Conservation (phyloP, 1,140 invertebrate genomes). For the Microplitis demolitor region DNA sequence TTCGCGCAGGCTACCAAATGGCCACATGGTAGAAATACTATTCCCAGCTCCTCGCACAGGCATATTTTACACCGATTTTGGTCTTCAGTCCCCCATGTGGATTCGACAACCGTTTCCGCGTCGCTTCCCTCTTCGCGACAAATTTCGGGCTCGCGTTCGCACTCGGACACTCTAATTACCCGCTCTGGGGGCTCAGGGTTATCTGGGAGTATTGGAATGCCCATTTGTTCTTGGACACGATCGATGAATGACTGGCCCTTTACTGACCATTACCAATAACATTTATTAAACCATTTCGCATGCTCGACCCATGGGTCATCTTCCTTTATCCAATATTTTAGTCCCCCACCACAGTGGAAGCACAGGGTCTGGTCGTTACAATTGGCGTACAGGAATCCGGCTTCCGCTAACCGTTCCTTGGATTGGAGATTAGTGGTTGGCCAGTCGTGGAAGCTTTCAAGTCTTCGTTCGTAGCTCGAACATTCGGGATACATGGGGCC, state of each 20-base stretch:
- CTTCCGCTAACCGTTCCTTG: constrained; percentile 77
- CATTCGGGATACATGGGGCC: constrained; percentile 65
- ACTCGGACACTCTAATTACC: too few species aligned
- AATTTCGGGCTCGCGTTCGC: too few species aligned
- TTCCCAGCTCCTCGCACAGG: too few species aligned
- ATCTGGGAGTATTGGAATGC: too few species aligned
- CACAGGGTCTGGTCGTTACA: constrained; percentile 83
- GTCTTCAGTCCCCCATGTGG: too few species aligned
- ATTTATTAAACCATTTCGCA: constrained; percentile 81
- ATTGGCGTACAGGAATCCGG: constrained; percentile 89
- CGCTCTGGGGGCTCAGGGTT: too few species aligned
- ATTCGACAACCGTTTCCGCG: too few species aligned
- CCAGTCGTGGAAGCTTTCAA: constrained; percentile 76
- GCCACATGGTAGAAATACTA: too few species aligned
- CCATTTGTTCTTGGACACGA: constrained; percentile 47
- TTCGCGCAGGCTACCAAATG: too few species aligned
- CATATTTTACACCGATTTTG: too few species aligned
- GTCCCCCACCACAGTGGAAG: constrained; percentile 83
- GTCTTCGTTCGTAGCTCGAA: constrained; percentile 68
- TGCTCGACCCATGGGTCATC: constrained; percentile 90
- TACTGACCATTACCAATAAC: constrained; percentile 73
- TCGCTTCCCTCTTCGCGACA: too few species aligned
- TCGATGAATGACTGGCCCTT: constrained; percentile 76
- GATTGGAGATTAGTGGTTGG: constrained; percentile 75
- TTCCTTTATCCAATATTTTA: constrained; percentile 84